These are phyloP conservation scores for Aporrectodea caliginosa DNA, from an alignment of 1,140 invertebrate genomes.

Conservation along the genomic window DNA sequence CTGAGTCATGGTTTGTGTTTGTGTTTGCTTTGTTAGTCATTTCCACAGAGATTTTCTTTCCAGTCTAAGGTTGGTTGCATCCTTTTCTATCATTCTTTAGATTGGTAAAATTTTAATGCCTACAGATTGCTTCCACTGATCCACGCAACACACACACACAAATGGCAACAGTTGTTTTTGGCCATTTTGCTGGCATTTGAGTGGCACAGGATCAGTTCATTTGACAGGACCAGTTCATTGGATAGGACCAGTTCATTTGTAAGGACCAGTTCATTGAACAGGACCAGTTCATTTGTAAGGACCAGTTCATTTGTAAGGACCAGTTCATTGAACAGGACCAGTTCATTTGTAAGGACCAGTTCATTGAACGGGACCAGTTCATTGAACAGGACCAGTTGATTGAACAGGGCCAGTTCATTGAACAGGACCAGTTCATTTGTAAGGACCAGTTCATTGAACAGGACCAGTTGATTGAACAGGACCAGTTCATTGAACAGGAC, in stretches of 20 bases:
- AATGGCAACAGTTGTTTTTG: too few species aligned
- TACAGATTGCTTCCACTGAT: too few species aligned
- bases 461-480: background rate
- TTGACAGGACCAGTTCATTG: background rate
- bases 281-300: background rate
- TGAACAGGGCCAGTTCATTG: background rate
- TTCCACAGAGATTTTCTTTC: background rate
- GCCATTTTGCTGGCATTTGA: too few species aligned
- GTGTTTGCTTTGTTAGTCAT: background rate
- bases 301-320: background rate
- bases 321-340: background rate
- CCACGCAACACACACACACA: too few species aligned
- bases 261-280: too few species aligned
- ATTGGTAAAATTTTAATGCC: too few species aligned
- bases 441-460: background rate
- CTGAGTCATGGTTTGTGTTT: too few species aligned
- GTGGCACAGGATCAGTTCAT: background rate
- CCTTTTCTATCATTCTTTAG: too few species aligned
- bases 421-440: background rate
- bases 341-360: background rate
- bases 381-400: background rate
- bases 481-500: background rate
- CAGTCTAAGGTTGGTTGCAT: background rate
- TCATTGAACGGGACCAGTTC: background rate
- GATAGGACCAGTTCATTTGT: background rate